Base-by-base conservation (phyloP, 1,140 invertebrate genomes). In the Caenorhabditis inopinata region DNA sequence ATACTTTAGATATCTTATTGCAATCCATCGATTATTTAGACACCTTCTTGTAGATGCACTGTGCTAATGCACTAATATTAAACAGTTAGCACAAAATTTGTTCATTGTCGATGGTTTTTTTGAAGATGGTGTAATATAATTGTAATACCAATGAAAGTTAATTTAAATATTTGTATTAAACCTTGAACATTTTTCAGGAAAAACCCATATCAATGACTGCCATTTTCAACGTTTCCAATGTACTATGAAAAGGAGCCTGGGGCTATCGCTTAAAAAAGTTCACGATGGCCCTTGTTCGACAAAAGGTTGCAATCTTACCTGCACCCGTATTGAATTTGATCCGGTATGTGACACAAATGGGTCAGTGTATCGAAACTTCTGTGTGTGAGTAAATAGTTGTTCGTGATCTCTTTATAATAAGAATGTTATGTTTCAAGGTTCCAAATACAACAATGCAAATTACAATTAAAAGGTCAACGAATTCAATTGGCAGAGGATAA, bases 291-390 rank as follows among this genome's bases (percentile, higher is more conserved):
- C 21, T 6, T 79, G 77, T 38, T 68, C 58, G 2, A 1, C n/a
- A 0, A 68, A 79, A 42, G 77, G 42, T n/a, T 79, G 77, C 32
- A 62, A 58, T 11, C 38, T 23, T 27, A 68, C 45, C 14, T 79
- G 77, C 38, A 68, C 49, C 7, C 29, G 47, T 42, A 58, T 58
- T 12, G 23, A 47, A n/a, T 79, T 58, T 16, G 77, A 79, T 27
- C 53, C 53, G 38, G 49, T 79, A 68, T 46, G 77, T 29, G 53
- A 79, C 77, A 46, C 53, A 23, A 47, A 38, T n/a, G 49, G 68
- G 23, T 79, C 77, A n/a, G 35, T 79, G 25, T 68, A 79, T n/a
- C 35, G 53, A 46, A 79, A 45, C 5, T 35, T 53, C 12, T 77
- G 35, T 53, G 48, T 42, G 38, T 58, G 49, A 62, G 53, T 68